Evolutionary conservation across 2,888 invertebrate species (phyloP).

Genomic region (Sphaerophoria taeniata): DNA sequence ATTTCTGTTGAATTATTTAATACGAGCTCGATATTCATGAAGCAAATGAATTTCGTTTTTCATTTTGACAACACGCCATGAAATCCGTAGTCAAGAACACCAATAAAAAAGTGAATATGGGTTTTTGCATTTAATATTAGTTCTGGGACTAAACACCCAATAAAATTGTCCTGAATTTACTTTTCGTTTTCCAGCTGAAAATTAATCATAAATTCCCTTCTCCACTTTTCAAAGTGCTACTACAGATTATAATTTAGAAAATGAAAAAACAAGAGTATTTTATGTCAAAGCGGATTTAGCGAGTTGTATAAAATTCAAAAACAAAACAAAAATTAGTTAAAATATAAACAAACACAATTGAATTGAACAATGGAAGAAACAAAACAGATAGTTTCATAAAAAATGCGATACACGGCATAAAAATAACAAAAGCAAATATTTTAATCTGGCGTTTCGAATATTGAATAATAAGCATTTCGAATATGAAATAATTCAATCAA

Average conservation of each 20-base stretch:
- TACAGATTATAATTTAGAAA: constrained; percentile 3
- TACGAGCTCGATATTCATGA: background rate
- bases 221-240: background rate
- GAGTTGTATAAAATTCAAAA: constrained; percentile 19
- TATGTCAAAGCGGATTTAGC: constrained; percentile 48
- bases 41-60: constrained; percentile 26
- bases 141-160: constrained; percentile 4
- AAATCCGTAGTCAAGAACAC: constrained; percentile 9
- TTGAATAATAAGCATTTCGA: constrained; percentile 49
- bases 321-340: background rate
- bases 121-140: constrained; percentile 27
- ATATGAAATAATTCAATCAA: constrained; percentile 33
- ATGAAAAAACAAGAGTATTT: constrained; percentile 16
- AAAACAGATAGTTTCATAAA: constrained; percentile 15
- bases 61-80: background rate
- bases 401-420: constrained; percentile 45
- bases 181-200: background rate
- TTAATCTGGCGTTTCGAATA: constrained; percentile 35
- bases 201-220: constrained; percentile 19
- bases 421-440: constrained; percentile 30
- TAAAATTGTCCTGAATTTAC: background rate
- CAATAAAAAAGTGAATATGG: constrained; percentile 15
- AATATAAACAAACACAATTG: constrained; percentile 9
- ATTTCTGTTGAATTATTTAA: no score
- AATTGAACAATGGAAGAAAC: background rate